Conservation (phyloP, 2,888 invertebrate species). For the Rotaria magnacalcarata region DNA sequence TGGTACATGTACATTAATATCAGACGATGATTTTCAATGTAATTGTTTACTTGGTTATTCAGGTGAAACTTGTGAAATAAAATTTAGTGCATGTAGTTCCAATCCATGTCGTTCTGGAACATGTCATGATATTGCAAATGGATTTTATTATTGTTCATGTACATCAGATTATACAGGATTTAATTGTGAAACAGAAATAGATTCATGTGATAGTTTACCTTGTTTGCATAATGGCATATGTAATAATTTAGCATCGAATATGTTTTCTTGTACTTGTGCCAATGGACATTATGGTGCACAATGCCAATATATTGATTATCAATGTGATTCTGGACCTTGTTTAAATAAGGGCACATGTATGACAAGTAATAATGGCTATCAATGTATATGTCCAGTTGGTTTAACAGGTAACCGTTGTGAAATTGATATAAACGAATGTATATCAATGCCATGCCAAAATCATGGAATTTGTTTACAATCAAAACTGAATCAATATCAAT, state of each 20-base stretch:
- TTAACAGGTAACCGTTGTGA: conserved; percentile 45
- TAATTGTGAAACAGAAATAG: conserved; percentile 35
- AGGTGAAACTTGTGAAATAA: conserved; percentile 14
- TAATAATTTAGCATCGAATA: conserved; percentile 21
- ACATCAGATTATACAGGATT: conserved; percentile 41
- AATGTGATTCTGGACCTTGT: conserved; percentile 41
- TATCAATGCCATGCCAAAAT: conserved; percentile 41
- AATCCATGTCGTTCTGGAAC: conserved; percentile 44
- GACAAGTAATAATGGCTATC: conserved; percentile 11
- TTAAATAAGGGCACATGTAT: conserved; percentile 44
- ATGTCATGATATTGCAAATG: conserved; percentile 37
- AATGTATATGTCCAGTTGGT: conserved; percentile 37
- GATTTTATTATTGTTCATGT: conserved; percentile 40
- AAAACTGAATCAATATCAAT: conserved; percentile 2
- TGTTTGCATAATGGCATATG: conserved; percentile 54
- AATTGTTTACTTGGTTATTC: background rate
- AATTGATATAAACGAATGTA: conserved; percentile 37
- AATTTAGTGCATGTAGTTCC: conserved; percentile 40
- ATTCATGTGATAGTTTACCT: conserved; percentile 50
- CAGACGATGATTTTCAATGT: background rate
- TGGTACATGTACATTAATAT: background rate
- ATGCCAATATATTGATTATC: conserved; percentile 42
- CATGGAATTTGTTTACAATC: conserved; percentile 42
- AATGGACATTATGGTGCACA: conserved; percentile 38
- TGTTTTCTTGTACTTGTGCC: conserved; percentile 39